Evolutionary conservation across 2,113 vertebrate genomes (phyloP).

Genomic region (Corapipo altera): DNA sequence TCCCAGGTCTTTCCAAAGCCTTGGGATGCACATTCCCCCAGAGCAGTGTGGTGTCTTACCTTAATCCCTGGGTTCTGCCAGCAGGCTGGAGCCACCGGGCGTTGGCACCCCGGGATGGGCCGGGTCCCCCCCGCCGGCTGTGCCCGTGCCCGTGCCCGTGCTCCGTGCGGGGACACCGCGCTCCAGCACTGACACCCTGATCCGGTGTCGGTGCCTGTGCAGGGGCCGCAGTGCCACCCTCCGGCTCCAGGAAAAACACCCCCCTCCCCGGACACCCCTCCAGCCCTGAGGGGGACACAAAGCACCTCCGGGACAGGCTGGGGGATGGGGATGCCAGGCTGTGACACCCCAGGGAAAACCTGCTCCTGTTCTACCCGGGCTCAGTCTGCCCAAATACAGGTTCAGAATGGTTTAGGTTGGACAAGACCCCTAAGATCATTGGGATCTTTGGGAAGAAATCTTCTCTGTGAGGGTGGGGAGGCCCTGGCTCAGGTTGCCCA

Average conservation of each 20-base stretch:
- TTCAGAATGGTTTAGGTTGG: not conserved
- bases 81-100: not conserved
- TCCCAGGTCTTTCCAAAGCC: not conserved
- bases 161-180: not conserved
- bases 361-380: too few species aligned
- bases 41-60: not conserved
- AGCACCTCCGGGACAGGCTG: not conserved
- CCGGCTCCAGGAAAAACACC: not conserved
- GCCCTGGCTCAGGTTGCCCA: not conserved
- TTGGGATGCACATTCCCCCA: not conserved
- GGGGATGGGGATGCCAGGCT: accelerated
- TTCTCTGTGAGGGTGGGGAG: accelerated
- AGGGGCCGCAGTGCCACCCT: slow-evolving; percentile 49
- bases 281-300: accelerated
- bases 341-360: too few species aligned
- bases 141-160: not conserved
- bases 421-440: not conserved
- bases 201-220: not conserved
- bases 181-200: not conserved
- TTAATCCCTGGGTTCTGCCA: not conserved
- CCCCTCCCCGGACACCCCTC: not conserved
- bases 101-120: not conserved
- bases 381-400: not conserved
- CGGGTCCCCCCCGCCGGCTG: not conserved
- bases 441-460: not conserved